Evolutionary conservation across 2,888 invertebrate genomes (phyloP).

Genomic region (Minunthozetes semirufus): DNA sequence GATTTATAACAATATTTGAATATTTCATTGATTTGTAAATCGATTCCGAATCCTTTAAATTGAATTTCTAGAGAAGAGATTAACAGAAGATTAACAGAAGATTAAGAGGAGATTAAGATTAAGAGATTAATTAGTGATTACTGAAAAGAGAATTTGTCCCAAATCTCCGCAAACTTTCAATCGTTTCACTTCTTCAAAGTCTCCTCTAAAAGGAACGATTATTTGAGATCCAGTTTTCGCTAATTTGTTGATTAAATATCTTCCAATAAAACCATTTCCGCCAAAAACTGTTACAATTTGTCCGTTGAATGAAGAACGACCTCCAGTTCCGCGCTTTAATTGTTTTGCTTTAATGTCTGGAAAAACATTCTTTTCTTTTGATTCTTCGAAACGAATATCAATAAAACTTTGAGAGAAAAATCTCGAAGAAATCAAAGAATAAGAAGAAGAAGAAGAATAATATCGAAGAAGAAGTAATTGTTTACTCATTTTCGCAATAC

Average conservation of each 20-base stretch:
- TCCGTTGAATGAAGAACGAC: conserved; percentile 92
- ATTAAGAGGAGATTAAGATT: no score
- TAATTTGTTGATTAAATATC: conserved; percentile 76
- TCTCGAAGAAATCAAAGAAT: no score
- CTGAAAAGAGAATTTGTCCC: conserved; percentile 78
- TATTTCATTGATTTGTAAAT: conserved; percentile 74
- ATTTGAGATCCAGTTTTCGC: conserved; percentile 57
- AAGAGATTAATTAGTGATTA: no score
- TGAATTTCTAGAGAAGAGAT: conserved; percentile 61
- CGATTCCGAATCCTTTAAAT: conserved; percentile 75
- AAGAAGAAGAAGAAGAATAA: no score
- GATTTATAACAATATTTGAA: conserved; percentile 93
- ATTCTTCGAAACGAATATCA: no score
- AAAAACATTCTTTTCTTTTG: no score
- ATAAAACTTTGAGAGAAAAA: no score
- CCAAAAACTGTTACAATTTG: conserved; percentile 98
- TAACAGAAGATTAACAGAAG: no score
- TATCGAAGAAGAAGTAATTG: no score
- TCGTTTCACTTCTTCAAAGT: conserved; percentile 67
- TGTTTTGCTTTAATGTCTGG: conserved; percentile 24
- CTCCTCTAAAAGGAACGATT: conserved; percentile 84
- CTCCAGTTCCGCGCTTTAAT: conserved; percentile 53
- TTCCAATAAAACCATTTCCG: conserved; percentile 78
- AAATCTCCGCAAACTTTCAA: conserved; percentile 84
- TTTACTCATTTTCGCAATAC: no score